A percentile compares a stretch with the other conserved stretches of the same genome.
Evolutionary conservation across 2,113 vertebrate species (phyloP).

Genomic region (Pollachius pollachius): DNA sequence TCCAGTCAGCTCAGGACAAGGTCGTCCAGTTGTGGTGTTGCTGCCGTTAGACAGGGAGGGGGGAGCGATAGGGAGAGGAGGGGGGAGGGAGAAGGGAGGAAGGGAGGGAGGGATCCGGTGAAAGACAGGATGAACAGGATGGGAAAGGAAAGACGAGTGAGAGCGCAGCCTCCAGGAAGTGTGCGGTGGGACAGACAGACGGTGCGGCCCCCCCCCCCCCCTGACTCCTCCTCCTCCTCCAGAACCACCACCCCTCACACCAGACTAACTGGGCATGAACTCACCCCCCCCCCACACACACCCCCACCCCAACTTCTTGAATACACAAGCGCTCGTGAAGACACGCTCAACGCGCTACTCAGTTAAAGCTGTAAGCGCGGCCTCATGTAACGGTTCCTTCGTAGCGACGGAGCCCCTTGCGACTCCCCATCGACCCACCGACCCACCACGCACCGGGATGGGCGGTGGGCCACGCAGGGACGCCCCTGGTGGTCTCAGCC

Average conservation of each 20-base stretch:
- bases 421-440: too few relatives aligned
- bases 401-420: too few relatives aligned
- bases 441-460: too few relatives aligned
- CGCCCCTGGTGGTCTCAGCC: too few relatives aligned
- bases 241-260: not conserved
- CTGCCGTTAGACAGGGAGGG: conserved; percentile 18
- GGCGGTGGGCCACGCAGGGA: too few relatives aligned
- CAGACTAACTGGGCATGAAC: too few relatives aligned
- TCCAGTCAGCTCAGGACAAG: conserved; percentile 63
- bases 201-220: conserved; percentile 29
- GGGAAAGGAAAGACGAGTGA: conserved; percentile 38
- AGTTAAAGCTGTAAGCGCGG: too few relatives aligned
- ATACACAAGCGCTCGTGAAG: too few relatives aligned
- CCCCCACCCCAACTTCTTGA: too few relatives aligned
- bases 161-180: conserved; percentile 42
- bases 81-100: conserved; percentile 39
- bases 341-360: too few relatives aligned
- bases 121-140: conserved; percentile 47
- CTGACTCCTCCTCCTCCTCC: conserved; percentile 33
- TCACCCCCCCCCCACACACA: too few relatives aligned
- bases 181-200: conserved; percentile 27
- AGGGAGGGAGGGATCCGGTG: conserved; percentile 39
- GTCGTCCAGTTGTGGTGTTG: conserved; percentile 62
- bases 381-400: too few relatives aligned
- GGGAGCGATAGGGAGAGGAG: conserved; percentile 36